phyloP scores from a whole-genome alignment of 1,140 invertebrate genomes.

The Cydia amplana region DNA sequence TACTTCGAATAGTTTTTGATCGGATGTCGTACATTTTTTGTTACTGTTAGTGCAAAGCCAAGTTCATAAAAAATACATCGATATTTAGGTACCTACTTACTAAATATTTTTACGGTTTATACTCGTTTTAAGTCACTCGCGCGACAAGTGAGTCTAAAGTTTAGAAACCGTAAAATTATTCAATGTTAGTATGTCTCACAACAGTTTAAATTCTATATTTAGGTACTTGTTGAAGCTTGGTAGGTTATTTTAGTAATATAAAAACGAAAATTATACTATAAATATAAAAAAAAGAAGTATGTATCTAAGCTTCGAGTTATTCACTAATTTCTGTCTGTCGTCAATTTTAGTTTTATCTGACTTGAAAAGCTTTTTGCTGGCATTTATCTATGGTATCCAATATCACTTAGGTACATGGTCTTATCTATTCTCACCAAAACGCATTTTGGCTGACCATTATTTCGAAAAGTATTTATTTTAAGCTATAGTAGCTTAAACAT shows the following conservation, averaged over 20 bases:
- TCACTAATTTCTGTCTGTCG: background rate
- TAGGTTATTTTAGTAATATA: background rate
- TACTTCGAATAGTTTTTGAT: no score
- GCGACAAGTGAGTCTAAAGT: no score
- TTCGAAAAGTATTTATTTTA: background rate
- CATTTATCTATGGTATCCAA: slow-evolving; percentile 18
- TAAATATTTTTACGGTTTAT: no score
- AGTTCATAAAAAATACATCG: background rate
- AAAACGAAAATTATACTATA: no score
- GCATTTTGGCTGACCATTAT: background rate
- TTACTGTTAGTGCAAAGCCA: slow-evolving; percentile 1
- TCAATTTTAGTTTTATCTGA: background rate
- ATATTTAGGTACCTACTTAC: background rate
- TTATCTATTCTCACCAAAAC: background rate
- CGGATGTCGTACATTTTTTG: no score
- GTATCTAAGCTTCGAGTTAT: background rate
- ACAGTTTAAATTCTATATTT: no score
- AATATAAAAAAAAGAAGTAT: no score
- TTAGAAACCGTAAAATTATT: no score
- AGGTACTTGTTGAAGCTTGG: no score
- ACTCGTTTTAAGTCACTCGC: no score
- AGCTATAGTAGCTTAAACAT: background rate
- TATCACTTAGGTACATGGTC: slow-evolving; percentile 25
- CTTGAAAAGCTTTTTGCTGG: background rate
- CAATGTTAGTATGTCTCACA: no score